These are phyloP conservation scores for Myotis findleyi DNA, from an alignment of 2,797 vertebrate genomes.

Conservation along the genomic window DNA sequence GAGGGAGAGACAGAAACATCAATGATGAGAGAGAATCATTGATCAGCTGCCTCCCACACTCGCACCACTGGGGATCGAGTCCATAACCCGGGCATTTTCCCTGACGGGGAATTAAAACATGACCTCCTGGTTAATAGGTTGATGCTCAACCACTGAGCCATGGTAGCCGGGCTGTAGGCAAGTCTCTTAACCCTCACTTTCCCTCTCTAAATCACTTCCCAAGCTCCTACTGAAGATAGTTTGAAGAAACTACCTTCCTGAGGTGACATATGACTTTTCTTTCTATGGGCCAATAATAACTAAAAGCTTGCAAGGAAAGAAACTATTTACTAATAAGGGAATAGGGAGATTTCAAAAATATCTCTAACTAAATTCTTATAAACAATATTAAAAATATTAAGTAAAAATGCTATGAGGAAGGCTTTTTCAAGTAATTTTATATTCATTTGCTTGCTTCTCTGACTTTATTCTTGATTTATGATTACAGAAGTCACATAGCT, in stretches of 20 bases:
- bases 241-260: neutral
- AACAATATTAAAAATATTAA: neutral
- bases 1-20: no score
- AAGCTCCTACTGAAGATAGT: neutral
- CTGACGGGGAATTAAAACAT: no score
- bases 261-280: neutral
- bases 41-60: no score
- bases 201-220: neutral
- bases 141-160: no score
- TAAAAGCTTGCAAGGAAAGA: neutral
- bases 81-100: no score
- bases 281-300: neutral
- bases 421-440: neutral
- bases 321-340: neutral
- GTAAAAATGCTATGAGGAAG: neutral
- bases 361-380: neutral
- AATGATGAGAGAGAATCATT: no score
- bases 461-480: constrained; percentile 1
- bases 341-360: neutral
- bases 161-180: no score
- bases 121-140: no score
- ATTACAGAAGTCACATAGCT: neutral
- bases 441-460: neutral
- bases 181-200: neutral
- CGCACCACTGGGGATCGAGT: no score